A percentile compares a stretch with the other conserved stretches of the same genome.
These are phyloP conservation scores for Caenorhabditis sulstoni DNA, from an alignment of 2,888 invertebrate species.

Conservation along the genomic window DNA sequence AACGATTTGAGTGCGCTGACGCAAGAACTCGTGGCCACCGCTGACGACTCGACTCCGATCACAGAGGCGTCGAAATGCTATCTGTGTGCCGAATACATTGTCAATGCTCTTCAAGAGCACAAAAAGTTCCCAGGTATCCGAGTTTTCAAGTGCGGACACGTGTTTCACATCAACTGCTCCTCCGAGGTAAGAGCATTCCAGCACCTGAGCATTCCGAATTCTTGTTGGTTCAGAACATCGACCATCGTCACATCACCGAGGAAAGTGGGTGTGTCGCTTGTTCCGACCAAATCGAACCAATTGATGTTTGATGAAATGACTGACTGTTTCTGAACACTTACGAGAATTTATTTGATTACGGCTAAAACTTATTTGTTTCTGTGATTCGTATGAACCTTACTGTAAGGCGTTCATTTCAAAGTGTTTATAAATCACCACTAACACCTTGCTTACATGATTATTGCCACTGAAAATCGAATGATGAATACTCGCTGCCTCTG, in stretches of 20 bases:
- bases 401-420: background rate
- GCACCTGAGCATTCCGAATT: no score
- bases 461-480: no score
- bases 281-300: constrained; percentile 21
- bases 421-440: no score
- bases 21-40: constrained; percentile 3
- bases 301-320: constrained; percentile 25
- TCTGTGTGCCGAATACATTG: constrained; percentile 25
- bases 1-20: constrained; percentile 39
- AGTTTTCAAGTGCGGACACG: constrained; percentile 71
- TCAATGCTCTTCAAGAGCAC: constrained; percentile 12
- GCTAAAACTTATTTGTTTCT: constrained; percentile 29
- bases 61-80: constrained; percentile 12
- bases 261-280: constrained; percentile 41
- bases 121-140: constrained; percentile 46
- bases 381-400: constrained; percentile 10
- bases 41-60: constrained; percentile 20
- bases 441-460: no score
- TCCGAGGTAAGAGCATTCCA: constrained; percentile 39
- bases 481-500: no score
- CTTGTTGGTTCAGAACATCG: constrained; percentile 15
- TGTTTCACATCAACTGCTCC: constrained; percentile 65
- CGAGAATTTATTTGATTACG: constrained; percentile 2
- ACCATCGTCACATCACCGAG: constrained; percentile 26
- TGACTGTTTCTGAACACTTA: no score